Base-by-base conservation (phyloP, 35 echinoderm and acorn worm species). In the Ophioderma brevispina region DNA sequence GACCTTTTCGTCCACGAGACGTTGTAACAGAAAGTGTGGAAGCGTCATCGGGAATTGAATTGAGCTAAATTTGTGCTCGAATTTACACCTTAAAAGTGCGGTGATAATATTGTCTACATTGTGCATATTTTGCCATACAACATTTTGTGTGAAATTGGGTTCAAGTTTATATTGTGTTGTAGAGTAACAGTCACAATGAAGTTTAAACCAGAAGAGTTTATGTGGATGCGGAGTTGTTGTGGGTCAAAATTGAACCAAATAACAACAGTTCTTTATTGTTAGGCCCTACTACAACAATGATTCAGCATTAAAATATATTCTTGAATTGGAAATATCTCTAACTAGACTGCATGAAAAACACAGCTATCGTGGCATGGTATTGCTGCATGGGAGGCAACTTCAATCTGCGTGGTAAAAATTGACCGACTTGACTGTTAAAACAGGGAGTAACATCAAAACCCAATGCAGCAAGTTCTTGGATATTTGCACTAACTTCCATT, bases 321-420 rank as follows among this genome's bases (percentile, higher is more conserved):
- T 36, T 80, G 78, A 80, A 40, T 28, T 80, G 35, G 78, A 80
- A 10, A 36, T 4, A 32, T 80, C 78, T 18, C 8, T 80, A 15
- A 38, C 78, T 28, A 80, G 37, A 36, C 31, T 80, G 32, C 15
- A 32, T 70, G 28, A 46, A 17, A 46, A 4, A 8, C 17, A 70
- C 28, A 3, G 10, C 5, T 15, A 3, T 36, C 14, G n/a, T 11
- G 19, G 78, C 38, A 38, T 32, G 15, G 28, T 80, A 14, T n/a
- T n/a, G n/a, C n/a, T 80, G 78, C n/a, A n/a, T 80, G 14, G 78
- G 78, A 35, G 78, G 78, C 32, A 35, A 80, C 37, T n/a, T n/a
- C n/a, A n/a, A n/a, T n/a, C n/a, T n/a, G n/a, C n/a, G n/a, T n/a
- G n/a, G n/a, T n/a, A n/a, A 13, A 32, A 36, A 13, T 80, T 31